These are phyloP conservation scores for Cinara cedri DNA, from an alignment of 2,888 invertebrate species.

Conservation along the genomic window DNA sequence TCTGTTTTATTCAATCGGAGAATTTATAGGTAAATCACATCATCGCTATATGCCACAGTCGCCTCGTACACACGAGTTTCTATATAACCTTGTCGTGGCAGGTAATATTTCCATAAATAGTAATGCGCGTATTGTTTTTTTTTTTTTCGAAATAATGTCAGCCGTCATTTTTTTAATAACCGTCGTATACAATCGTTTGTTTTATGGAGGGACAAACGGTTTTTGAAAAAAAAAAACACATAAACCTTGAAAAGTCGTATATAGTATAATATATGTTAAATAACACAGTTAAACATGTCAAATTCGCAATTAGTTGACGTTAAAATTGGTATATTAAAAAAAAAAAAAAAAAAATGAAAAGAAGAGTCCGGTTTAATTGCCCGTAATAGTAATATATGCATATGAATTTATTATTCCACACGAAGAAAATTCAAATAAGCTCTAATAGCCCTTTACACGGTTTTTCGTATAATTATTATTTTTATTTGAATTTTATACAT, in stretches of 20 bases:
- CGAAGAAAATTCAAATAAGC: too few relatives aligned
- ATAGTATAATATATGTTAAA: background rate
- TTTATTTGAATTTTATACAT: too few relatives aligned
- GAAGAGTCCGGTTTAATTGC: background rate
- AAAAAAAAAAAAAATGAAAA: background rate
- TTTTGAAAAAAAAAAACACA: conserved; percentile 12
- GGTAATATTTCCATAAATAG: conserved; percentile 4
- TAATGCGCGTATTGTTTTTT: too few relatives aligned
- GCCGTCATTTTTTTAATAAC: background rate
- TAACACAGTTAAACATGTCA: background rate
- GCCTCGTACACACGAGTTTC: background rate
- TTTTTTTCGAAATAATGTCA: background rate
- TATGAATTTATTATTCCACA: background rate
- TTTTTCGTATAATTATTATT: too few relatives aligned
- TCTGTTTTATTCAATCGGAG: too few relatives aligned
- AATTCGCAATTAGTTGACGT: background rate
- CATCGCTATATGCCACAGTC: too few relatives aligned
- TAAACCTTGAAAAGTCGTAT: conserved; percentile 23
- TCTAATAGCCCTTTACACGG: too few relatives aligned
- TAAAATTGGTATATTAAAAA: background rate
- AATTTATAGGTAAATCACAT: too few relatives aligned
- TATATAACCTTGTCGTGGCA: background rate
- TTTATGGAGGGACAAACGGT: background rate
- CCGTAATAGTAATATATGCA: background rate
- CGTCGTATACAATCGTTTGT: background rate